These are phyloP conservation scores for Pogona vitticeps DNA, from an alignment of 2,113 vertebrate species.

Conservation along the genomic window DNA sequence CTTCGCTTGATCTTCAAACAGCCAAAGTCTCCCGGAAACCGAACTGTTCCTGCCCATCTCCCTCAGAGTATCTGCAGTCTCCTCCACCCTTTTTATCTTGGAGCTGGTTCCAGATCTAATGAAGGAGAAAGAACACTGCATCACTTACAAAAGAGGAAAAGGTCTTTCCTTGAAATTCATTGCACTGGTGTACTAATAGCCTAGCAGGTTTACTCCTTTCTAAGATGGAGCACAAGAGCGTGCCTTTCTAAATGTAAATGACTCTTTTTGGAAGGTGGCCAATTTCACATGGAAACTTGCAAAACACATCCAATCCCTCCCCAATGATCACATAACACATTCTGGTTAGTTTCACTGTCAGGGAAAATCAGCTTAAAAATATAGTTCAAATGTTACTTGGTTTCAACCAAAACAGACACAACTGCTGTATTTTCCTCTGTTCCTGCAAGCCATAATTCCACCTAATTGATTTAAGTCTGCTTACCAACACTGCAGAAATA, in stretches of 20 bases:
- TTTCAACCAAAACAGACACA: not conserved
- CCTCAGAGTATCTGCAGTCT: slow-evolving; percentile 47
- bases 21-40: not conserved
- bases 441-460: slow-evolving; percentile 20
- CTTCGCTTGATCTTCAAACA: not conserved
- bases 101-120: slow-evolving; percentile 18
- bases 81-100: slow-evolving; percentile 62
- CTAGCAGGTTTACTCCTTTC: not conserved
- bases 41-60: not conserved
- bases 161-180: fast-evolving
- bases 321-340: not conserved
- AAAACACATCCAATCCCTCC: not conserved
- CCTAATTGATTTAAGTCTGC: slow-evolving; percentile 24
- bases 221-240: not conserved
- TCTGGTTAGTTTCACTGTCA: slow-evolving; percentile 42
- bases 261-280: not conserved
- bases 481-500: slow-evolving; percentile 56
- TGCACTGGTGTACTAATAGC: not conserved
- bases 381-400: not conserved
- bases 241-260: not conserved
- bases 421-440: slow-evolving; percentile 28
- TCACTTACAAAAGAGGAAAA: not conserved
- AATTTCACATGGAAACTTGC: not conserved
- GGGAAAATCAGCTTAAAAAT: not conserved
- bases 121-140: slow-evolving; percentile 26